Evolutionary conservation across 1,140 invertebrate genomes (phyloP), one percentile per base, ranked within the genome.

Genomic region (Euschistus heros): DNA sequence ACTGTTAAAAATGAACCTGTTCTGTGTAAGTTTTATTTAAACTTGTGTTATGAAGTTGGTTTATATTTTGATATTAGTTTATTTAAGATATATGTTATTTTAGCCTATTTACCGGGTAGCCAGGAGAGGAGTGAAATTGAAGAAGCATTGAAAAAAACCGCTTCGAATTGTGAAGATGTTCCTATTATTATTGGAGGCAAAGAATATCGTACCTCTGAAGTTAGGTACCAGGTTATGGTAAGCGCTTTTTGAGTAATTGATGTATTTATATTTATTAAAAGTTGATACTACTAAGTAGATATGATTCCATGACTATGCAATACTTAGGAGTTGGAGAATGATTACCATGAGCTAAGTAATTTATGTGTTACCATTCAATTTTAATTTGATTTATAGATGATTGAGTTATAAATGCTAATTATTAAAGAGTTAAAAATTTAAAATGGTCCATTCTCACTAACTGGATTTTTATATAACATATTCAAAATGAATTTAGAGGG

Each of bases 171-270:
- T 44, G 83, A 87, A 73, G 94, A 97, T 68, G 83, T 97, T 57
- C 95, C 95, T 0, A 88, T 98, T 72, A 83, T 97, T 22, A 94
- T 98, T 74, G 94, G 92, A 14, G 86, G 88, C 67, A 83, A 97
- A 75, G 88, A 89, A 76, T 87, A 89, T 70, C 83, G 82, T 66
- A 89, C 90, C 1, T 81, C 87, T 44, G 77, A 86, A 69, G 83
- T 88, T 26, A 80, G 80, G 68, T 86, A 89, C 76, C 89, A 92
- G 82, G 81, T 84, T 59, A 83, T 84, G 80, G 86, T 86, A 76
- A 78, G 74, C 72, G 61, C 10, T 22, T 22, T 17, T 20, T 54
- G 27, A 57, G 55, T 55, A 37, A 55, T 57, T 37, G 13, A 37
- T 37, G 6, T 1, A 37, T 37, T 1, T 2, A 10, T 37, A 37